Base-by-base conservation (phyloP, 2,888 invertebrate species). In the Eristalis intricaria region DNA sequence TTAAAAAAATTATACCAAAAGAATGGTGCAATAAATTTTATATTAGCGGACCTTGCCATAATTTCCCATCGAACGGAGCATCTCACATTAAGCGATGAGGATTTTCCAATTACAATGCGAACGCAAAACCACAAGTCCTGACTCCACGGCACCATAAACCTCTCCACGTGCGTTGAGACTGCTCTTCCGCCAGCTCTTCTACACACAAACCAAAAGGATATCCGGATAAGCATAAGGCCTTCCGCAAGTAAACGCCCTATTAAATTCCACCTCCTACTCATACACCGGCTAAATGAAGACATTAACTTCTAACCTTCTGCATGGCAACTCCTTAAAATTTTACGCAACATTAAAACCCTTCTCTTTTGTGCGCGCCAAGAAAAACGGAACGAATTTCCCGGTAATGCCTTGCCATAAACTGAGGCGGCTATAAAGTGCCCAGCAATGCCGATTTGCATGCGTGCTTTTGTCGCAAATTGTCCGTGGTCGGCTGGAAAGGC, bases 241-340 rank as follows among this genome's bases (percentile, higher is more conserved):
- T 83, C 74, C 78, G 83, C 78, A 43, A 58, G 70, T 79, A 86
- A 82, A 71, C 86, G 83, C 86, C 70, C 74, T 76, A 87, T 87
- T 84, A 76, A 84, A 87, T 87, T 87, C 80, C 84, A 76, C 84
- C 87, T 79, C 83, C 68, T 58, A 58, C 60, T 43, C 40, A 23
- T 56, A 43, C 60, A 15, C 68, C 75, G 64, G 68, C 84, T 84
- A 73, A 84, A 87, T 87, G 69, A 84, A 87, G 87, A 87, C 87
- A 84, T 87, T 87, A 87, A 84, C 87, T 80, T 87, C 75, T 87
- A 87, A 87, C 87, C 87, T 87, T 80, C 79, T 87, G 58, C 76
- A 83, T 87, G 86, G 86, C 79, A 87, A 87, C 87, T 87, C 87
- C 87, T 87, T 80, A 84, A 84, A 80, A 84, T 87, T 87, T 84